Conservation (phyloP, 2,797 vertebrate species). For the Pantherophis alleghaniensis region DNA sequence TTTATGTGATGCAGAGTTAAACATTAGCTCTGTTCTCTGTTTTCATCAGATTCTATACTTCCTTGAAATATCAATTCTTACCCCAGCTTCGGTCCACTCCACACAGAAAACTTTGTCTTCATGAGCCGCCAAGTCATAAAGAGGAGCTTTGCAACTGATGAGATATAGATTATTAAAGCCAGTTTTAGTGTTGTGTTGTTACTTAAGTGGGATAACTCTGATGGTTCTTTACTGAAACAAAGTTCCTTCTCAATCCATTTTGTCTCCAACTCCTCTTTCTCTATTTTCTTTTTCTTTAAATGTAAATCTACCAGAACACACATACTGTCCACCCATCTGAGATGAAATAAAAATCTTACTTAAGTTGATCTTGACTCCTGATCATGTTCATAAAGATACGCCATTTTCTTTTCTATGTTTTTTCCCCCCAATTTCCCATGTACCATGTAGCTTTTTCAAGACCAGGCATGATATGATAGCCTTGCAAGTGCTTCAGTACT, state of each 20-base stretch:
- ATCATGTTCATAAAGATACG: neutral
- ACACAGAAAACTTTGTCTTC: slow-evolving; percentile 96
- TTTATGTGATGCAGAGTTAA: neutral
- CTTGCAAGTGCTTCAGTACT: neutral
- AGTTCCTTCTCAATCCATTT: neutral
- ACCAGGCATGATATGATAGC: neutral
- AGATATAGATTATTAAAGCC: slow-evolving; percentile 31
- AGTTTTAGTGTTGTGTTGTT: neutral
- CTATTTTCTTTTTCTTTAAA: neutral
- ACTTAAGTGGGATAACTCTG: accelerated
- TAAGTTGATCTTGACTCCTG: neutral
- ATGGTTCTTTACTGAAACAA: neutral
- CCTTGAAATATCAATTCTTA: slow-evolving; percentile 69
- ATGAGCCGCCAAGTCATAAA: slow-evolving; percentile 94
- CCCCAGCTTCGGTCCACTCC: slow-evolving; percentile 95
- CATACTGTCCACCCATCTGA: neutral
- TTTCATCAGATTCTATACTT: neutral
- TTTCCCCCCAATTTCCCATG: neutral
- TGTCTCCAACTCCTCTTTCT: neutral
- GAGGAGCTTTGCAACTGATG: slow-evolving; percentile 90
- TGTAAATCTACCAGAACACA: neutral
- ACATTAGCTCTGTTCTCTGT: neutral
- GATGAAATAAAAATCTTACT: neutral
- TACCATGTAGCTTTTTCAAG: neutral
- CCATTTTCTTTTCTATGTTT: neutral